phyloP scores from a whole-genome alignment of 2,888 invertebrate species.

The Drosophila quasianomalipes region DNA sequence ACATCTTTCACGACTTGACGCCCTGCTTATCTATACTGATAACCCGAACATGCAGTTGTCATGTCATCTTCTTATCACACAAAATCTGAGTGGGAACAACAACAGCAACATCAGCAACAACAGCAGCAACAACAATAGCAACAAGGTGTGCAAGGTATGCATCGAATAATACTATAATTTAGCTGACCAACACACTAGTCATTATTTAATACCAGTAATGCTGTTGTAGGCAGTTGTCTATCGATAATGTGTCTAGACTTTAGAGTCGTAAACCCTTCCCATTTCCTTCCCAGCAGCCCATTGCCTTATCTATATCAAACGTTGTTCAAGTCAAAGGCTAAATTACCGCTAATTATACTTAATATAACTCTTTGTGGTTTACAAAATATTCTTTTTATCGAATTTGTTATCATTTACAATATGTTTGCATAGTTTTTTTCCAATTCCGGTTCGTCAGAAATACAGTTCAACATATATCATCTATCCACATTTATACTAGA shows the following conservation, averaged over 20 bases:
- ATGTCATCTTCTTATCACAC: constrained; percentile 46
- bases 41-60: constrained; percentile 44
- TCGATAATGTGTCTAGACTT: constrained; percentile 5
- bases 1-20: constrained; percentile 56
- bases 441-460: not conserved
- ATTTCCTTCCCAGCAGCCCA: not conserved
- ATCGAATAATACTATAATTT: not conserved
- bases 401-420: not conserved
- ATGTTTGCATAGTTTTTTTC: not conserved
- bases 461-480: not conserved
- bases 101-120: not conserved
- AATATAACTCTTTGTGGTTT: not conserved
- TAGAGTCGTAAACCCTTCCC: not conserved
- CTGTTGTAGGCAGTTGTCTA: not conserved
- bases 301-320: not conserved
- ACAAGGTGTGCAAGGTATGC: not conserved
- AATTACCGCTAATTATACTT: not conserved
- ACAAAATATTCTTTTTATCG: not conserved
- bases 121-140: not conserved
- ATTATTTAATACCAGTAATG: not conserved
- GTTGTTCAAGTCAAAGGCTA: not conserved
- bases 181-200: not conserved
- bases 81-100: constrained; percentile 30
- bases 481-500: not conserved
- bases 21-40: constrained; percentile 41